Base-by-base conservation (phyloP, 2,113 vertebrate species). In the Octodon degus region DNA sequence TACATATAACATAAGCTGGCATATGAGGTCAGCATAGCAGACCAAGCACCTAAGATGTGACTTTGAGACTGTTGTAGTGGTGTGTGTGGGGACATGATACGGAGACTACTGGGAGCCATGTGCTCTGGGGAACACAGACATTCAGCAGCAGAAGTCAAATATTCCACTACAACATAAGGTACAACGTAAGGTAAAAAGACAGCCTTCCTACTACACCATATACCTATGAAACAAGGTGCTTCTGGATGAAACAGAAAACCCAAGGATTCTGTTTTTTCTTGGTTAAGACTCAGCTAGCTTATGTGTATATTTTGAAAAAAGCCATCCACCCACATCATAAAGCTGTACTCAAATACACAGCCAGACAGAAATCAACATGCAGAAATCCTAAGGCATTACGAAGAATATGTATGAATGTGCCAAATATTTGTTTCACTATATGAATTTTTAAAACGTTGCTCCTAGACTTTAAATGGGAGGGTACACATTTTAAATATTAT, bases 281-380 rank as follows among this genome's bases (percentile, higher is more conserved):
- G 32, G 12, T 89, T 81, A 90, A 94, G 58, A 60, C 27, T 50
- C 37, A 60, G 20, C 11, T 86, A 91, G 47, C 47, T 96, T 89
- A 95, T 76, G 70, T 80, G 30, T 70, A 20, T 60, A 77, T 86
- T 91, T 90, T 90, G 77, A 86, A 25, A 92, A 67, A 94, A 83
- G 30, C 5, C 3, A 32, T 50, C n/a, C 25, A 34, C 83, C 25
- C 43, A 70, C 70, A 82, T 7, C 40, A 25, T 4, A 95, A 96
- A 96, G 55, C 24, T 70, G 19, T 60, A 47, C 11, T 62, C 80
- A 91, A 37, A 91, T 37, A 43, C 58, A 19, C 4, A 76, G 12
- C 11, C 85, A 97, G 93, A 53, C 55, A 96, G 70, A 95, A 11
- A 77, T 17, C 82, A 89, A 89, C 89, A 81, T 34, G 80, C 27